Evolutionary conservation across 2,113 vertebrate genomes (phyloP), one percentile per base, ranked within the genome.

Genomic region (Corydoras sp.): DNA sequence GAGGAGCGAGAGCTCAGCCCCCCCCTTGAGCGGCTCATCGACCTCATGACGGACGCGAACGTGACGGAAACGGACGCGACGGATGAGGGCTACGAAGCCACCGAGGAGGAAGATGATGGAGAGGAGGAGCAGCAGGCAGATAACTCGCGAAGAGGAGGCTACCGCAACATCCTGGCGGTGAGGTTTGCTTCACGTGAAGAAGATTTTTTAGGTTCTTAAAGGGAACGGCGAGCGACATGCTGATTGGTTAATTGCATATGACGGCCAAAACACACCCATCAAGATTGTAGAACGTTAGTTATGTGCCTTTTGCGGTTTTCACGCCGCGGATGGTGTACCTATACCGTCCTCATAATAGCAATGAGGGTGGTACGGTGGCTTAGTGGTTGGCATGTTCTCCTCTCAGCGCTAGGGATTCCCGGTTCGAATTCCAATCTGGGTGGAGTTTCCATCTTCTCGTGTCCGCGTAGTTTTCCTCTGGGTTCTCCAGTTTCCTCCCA

Each of bases 1-100:
- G 97, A 98, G 82, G 97, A 99, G 78, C 84, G 97, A 0, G 97
- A 99, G 72, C 89, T 99, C 72, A 98, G 93, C 76, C 92, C 94
- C 1, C 96, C 96, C 0, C 79, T 99, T 71, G 97, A 99, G 84
- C 92, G 84, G 72, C 93, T 99, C 53, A 99, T 99, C 13, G 94
- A 97, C 82, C 85, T 85, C 76, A 97, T 99, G 97, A 97, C 96
- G 80, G 98, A 97, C 82, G 85, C 83, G 0, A 79, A 87, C 0
- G 89, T 92, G 71, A 85, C 84, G 0, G 91, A 94, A 59, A 86
- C 87, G 0, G 88, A 89, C 68, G 65, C 82, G 31, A 90, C 90
- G 0, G 96, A 99, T 49, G 97, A 98, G 73, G 97, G 97, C 54
- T 99, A 96, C 51, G 96, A 95, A 79, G 97, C 93, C 77, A 91